Base-by-base conservation (phyloP, 2,888 invertebrate genomes). In the Idaea aversata region DNA sequence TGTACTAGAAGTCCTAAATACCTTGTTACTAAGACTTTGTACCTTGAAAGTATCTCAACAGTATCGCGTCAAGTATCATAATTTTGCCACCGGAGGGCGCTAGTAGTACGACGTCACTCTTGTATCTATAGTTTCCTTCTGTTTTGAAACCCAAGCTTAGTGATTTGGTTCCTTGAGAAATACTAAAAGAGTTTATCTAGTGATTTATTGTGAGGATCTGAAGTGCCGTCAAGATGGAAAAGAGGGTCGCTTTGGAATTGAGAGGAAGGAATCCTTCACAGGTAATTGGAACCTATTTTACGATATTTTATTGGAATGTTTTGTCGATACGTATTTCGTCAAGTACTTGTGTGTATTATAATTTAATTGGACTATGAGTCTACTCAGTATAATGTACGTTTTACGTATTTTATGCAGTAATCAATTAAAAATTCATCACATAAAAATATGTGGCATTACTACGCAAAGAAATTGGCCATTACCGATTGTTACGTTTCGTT, bases 241-340 rank as follows among this genome's bases (percentile, higher is more conserved):
- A 98, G 91, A 96, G 99, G 93, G 96, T 99, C 94, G 97, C 97
- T 87, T 94, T 98, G 88, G 99, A 99, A 94, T 96, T 97, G 94
- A 95, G 98, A 87, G 98, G 98, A 91, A 96, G 96, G 89, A 96
- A 95, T 89, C 96, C 98, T 80, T 95, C 95, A 87, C 96, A 98
- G 95, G 99, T 99, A 95, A 96, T 95, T 86, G 65, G 78, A 83
- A 82, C 83, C 75, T 75, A 78, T 82, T 85, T 87, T 87, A 86
- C 84, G 76, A 81, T 88, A 70, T 16, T 59, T 25, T 86, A 87
- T 84, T 86, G 88, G 88, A 91, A 91, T 93, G 93, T 93, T 93
- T 93, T 90, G 90, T 93, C 93, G 91, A 93, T 92, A 93, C 88
- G 88, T 91, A 93, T 91, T 91, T 91, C 83, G 81, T 86, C 79